Evolutionary conservation across 2,113 vertebrate species (phyloP).

Genomic region (Nycticorax nycticorax): DNA sequence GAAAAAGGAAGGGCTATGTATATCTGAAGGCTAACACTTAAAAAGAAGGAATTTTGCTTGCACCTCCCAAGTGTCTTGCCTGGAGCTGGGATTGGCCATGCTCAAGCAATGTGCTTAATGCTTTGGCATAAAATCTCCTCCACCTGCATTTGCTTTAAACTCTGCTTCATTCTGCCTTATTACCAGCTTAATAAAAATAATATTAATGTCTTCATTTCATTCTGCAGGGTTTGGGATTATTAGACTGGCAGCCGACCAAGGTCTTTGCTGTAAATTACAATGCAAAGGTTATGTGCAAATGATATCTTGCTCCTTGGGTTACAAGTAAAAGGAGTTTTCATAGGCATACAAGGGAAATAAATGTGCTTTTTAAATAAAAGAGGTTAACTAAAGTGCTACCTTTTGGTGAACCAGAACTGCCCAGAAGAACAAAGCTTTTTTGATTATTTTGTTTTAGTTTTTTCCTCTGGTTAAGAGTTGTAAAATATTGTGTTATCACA

Average conservation of each 20-base stretch:
- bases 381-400: not conserved
- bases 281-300: not conserved
- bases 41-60: not conserved
- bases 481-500: not conserved
- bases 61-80: not conserved
- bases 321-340: not conserved
- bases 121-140: conserved; percentile 4
- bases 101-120: not conserved
- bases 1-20: not conserved
- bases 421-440: not conserved
- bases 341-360: not conserved
- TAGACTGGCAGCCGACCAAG: conserved; percentile 20
- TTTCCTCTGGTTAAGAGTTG: not conserved
- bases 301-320: not conserved
- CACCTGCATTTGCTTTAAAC: conserved; percentile 45
- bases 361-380: not conserved
- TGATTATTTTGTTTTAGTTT: not conserved
- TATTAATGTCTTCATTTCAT: conserved; percentile 27
- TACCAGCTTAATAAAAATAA: conserved; percentile 38
- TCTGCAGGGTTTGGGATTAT: not conserved
- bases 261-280: not conserved
- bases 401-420: not conserved
- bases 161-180: conserved; percentile 23
- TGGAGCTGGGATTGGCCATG: not conserved
- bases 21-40: not conserved